Conservation (phyloP, 2,797 vertebrate species). For the Sparus aurata region DNA sequence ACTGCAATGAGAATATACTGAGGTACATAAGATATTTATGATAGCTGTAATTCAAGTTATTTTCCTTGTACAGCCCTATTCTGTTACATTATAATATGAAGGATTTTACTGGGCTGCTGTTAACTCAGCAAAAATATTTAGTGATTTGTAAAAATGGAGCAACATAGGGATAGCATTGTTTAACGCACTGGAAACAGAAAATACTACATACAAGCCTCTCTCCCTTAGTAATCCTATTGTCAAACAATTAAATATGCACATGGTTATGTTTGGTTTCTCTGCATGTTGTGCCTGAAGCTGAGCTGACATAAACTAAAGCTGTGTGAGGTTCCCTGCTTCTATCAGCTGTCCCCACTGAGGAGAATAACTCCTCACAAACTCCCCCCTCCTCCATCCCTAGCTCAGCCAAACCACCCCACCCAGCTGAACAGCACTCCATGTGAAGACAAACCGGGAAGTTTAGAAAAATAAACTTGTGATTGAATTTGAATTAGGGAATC, state of each 20-base stretch:
- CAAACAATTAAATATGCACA: slow-evolving; percentile 52
- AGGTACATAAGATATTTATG: not conserved
- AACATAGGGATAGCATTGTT: slow-evolving; percentile 8
- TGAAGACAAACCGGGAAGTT: slow-evolving; percentile 62
- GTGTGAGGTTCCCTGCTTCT: slow-evolving; percentile 32
- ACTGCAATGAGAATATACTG: not conserved
- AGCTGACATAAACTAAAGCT: slow-evolving; percentile 46
- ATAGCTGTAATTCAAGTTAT: not conserved
- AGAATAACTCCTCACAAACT: slow-evolving; percentile 23
- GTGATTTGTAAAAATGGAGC: slow-evolving; percentile 26
- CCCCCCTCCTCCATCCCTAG: not conserved
- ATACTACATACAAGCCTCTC: slow-evolving; percentile 13
- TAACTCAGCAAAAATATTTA: slow-evolving; percentile 15
- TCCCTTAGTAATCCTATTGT: slow-evolving; percentile 42
- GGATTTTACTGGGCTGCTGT: not conserved
- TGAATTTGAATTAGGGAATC: slow-evolving; percentile 68
- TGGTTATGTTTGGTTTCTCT: slow-evolving; percentile 57
- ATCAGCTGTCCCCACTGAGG: slow-evolving; percentile 52
- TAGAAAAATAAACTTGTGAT: slow-evolving; percentile 68
- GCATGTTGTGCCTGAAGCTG: slow-evolving; percentile 43
- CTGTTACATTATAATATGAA: slow-evolving; percentile 6
- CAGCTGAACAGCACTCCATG: slow-evolving; percentile 46
- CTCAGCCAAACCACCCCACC: slow-evolving; percentile 25
- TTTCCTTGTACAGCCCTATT: not conserved
- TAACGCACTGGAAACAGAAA: slow-evolving; percentile 21